Evolutionary conservation across 2,113 vertebrate genomes (phyloP).

Genomic region (Globicephala melas): DNA sequence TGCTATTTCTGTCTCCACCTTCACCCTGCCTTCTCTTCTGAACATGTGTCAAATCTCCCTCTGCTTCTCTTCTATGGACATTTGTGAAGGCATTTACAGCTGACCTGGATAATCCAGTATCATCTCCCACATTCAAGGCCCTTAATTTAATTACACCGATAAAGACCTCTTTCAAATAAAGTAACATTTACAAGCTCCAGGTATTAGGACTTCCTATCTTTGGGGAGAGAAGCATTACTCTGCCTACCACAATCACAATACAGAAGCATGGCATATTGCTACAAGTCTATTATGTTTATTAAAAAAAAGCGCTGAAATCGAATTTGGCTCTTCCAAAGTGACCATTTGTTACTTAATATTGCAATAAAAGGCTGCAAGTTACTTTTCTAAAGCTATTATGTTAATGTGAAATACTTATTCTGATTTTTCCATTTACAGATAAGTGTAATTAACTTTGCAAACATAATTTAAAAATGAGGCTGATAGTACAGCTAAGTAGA

Average conservation of each 20-base stretch:
- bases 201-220: not conserved
- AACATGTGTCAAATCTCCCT: not conserved
- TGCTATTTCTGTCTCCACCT: not conserved
- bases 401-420: slow-evolving; percentile 14
- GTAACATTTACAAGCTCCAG: not conserved
- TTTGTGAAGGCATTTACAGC: not conserved
- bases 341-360: slow-evolving; percentile 17
- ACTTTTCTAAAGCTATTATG: slow-evolving; percentile 17
- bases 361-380: slow-evolving; percentile 30
- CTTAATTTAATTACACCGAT: not conserved
- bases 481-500: not conserved
- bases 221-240: not conserved
- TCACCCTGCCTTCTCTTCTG: not conserved
- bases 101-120: not conserved
- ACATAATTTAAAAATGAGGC: slow-evolving; percentile 6
- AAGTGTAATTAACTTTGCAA: slow-evolving; percentile 38
- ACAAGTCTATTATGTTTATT: not conserved
- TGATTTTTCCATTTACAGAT: slow-evolving; percentile 36
- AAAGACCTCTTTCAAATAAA: slow-evolving; percentile 6
- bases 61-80: not conserved
- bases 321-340: not conserved
- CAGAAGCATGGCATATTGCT: not conserved
- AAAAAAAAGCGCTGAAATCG: not conserved
- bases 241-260: not conserved
- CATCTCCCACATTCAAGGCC: not conserved